Conservation (phyloP, 1,140 invertebrate genomes). For the Phymastichus coffea region DNA sequence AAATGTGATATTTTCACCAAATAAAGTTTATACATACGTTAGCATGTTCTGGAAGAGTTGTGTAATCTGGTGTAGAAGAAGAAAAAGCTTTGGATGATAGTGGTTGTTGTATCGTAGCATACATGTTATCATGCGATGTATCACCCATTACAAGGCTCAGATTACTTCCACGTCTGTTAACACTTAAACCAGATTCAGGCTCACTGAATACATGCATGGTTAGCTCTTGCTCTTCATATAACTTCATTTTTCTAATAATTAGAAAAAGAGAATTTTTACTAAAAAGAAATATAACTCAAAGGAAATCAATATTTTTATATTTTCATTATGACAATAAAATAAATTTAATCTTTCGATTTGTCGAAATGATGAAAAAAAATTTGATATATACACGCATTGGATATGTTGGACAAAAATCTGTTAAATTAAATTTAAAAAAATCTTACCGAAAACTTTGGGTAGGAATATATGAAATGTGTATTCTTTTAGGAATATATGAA, state of each 20-base stretch:
- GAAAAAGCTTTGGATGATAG: constrained; percentile 48
- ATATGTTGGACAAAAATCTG: no score
- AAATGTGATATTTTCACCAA: background rate
- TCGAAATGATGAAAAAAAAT: background rate
- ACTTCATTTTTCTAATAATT: constrained; percentile 73
- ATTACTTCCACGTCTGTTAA: constrained; percentile 59
- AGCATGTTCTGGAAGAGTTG: constrained; percentile 64
- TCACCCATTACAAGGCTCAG: constrained; percentile 51
- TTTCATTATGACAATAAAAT: background rate
- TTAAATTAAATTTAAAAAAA: no score
- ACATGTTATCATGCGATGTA: constrained; percentile 74
- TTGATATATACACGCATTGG: no score
- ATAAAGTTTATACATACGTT: constrained; percentile 39
- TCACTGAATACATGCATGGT: constrained; percentile 90
- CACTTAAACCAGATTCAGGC: constrained; percentile 62
- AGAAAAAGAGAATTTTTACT: background rate
- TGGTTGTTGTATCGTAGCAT: constrained; percentile 82
- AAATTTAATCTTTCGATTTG: background rate
- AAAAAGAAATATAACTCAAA: background rate
- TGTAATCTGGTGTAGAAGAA: constrained; percentile 69
- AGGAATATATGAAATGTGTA: no score
- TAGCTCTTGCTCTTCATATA: constrained; percentile 90
- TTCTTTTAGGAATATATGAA: no score
- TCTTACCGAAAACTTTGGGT: no score
- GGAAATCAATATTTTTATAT: background rate